These are phyloP conservation scores for Sinocyclocheilus anophthalmus DNA, from an alignment of 2,113 vertebrate genomes.

Conservation along the genomic window DNA sequence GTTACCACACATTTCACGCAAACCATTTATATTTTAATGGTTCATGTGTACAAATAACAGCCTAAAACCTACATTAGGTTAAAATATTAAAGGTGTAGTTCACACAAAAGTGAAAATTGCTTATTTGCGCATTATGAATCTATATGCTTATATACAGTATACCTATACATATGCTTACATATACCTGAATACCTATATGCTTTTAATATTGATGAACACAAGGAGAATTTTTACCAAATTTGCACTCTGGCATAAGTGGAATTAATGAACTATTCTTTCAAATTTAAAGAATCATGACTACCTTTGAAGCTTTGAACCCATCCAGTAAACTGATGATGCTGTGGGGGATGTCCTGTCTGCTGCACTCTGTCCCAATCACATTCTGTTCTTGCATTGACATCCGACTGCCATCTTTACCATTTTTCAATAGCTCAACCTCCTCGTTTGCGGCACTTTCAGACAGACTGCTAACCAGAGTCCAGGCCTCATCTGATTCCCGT, in stretches of 20 bases:
- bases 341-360: constrained; percentile 61
- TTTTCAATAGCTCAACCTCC: constrained; percentile 2
- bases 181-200: background rate
- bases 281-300: constrained; percentile 59
- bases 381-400: constrained; percentile 27
- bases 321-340: constrained; percentile 80
- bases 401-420: constrained; percentile 26
- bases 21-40: background rate
- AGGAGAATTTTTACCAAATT: background rate
- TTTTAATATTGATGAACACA: background rate
- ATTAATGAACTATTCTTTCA: background rate
- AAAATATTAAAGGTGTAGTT: background rate
- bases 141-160: too few relatives aligned
- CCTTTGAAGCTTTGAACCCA: constrained; percentile 92
- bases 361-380: background rate
- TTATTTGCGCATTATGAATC: background rate
- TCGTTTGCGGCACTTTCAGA: constrained; percentile 47
- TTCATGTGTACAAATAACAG: background rate
- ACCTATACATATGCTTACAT: too few relatives aligned
- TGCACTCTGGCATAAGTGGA: background rate
- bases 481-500: constrained; percentile 30
- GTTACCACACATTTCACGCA: background rate
- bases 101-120: background rate
- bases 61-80: background rate
- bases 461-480: constrained; percentile 52